Conservation (phyloP, 1,140 invertebrate species). For the Leptopilina clavipes region DNA sequence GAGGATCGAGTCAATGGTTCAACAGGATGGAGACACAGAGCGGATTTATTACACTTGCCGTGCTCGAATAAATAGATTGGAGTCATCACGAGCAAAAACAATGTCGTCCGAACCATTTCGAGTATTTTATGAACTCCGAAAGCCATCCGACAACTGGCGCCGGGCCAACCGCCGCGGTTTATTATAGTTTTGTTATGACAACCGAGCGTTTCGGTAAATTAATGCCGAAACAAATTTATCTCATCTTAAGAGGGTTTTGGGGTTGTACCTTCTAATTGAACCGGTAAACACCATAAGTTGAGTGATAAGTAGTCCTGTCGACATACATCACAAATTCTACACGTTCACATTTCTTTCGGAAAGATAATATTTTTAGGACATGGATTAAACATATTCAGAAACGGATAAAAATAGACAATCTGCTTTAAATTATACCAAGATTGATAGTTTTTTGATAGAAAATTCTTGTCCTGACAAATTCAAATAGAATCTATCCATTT, state of each 20-base stretch:
- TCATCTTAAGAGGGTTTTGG: constrained; percentile 55
- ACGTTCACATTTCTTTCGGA: too few species aligned
- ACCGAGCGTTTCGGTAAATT: constrained; percentile 71
- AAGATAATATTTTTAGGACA: too few species aligned
- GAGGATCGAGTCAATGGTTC: constrained; percentile 2
- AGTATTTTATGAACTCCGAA: constrained; percentile 45
- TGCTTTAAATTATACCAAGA: too few species aligned
- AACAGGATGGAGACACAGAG: constrained; percentile 24
- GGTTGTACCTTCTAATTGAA: constrained; percentile 72
- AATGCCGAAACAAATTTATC: constrained; percentile 74
- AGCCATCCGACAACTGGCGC: constrained; percentile 40
- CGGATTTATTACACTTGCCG: constrained; percentile 33
- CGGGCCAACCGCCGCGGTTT: constrained; percentile 62
- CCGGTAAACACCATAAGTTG: constrained; percentile 75
- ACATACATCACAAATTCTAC: constrained; percentile 51
- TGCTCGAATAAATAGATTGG: constrained; percentile 34
- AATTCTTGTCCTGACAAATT: too few species aligned
- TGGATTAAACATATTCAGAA: too few species aligned
- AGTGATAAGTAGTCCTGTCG: constrained; percentile 60
- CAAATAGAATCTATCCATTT: too few species aligned
- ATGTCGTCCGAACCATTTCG: constrained; percentile 44
- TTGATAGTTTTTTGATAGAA: too few species aligned
- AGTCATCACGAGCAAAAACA: constrained; percentile 32
- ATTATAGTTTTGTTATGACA: constrained; percentile 76
- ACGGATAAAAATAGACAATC: too few species aligned